These are phyloP conservation scores for Metallyticus violacea DNA, from an alignment of 2,888 invertebrate species.

Conservation along the genomic window DNA sequence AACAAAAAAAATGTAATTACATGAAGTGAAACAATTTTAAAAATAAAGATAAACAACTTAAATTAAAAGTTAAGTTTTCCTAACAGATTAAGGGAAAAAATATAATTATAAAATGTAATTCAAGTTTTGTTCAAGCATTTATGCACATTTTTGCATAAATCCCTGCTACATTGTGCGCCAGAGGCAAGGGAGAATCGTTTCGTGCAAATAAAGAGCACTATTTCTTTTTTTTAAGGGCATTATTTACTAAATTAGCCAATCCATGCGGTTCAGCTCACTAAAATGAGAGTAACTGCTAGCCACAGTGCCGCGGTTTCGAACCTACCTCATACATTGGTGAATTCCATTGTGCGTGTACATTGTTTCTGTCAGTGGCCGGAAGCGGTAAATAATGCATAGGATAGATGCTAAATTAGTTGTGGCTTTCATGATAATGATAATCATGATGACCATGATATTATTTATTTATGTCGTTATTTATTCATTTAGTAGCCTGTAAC, in stretches of 20 bases:
- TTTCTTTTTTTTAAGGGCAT: neutral
- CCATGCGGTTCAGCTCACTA: neutral
- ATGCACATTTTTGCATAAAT: too few species aligned
- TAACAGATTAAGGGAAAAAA: too few species aligned
- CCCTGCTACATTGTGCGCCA: too few species aligned
- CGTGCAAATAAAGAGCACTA: neutral
- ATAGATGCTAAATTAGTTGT: neutral
- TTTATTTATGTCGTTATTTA: neutral
- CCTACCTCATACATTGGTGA: neutral
- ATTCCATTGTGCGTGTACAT: neutral
- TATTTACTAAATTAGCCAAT: neutral
- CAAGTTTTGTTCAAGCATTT: too few species aligned
- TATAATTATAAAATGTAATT: too few species aligned
- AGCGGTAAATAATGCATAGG: too few species aligned
- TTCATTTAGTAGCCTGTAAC: neutral
- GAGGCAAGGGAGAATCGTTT: neutral
- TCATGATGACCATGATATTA: neutral
- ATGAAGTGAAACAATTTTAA: too few species aligned
- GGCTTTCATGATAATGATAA: neutral
- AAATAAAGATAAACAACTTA: too few species aligned
- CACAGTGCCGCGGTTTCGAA: neutral
- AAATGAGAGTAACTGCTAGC: neutral
- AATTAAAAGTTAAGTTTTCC: too few species aligned
- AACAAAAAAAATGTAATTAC: too few species aligned
- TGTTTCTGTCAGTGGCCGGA: neutral